These are phyloP conservation scores for Corydoras maculifer DNA, from an alignment of 2,113 vertebrate species.

Conservation along the genomic window DNA sequence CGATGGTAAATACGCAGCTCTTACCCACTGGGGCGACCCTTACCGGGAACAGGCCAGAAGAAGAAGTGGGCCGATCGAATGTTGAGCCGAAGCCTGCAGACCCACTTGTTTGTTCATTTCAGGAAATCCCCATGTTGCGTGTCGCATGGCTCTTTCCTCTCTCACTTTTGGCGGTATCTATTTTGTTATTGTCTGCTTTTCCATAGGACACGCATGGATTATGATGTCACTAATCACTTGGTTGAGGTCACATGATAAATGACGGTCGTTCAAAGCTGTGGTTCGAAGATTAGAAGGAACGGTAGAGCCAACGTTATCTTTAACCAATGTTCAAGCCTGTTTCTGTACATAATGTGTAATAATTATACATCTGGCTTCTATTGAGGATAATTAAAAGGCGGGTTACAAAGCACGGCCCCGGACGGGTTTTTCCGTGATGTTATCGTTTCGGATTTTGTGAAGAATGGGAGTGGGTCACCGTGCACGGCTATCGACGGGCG, in stretches of 20 bases:
- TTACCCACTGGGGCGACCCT: background rate
- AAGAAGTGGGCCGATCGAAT: constrained; percentile 9
- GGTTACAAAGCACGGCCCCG: background rate
- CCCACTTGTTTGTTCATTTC: constrained; percentile 24
- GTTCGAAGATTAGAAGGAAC: background rate
- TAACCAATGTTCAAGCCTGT: background rate
- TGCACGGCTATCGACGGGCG: background rate
- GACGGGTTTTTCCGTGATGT: background rate
- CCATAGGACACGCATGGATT: background rate
- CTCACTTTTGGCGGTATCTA: background rate
- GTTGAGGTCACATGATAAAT: no score
- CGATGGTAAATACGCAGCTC: no score
- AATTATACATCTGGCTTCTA: background rate
- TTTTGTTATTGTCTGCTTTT: constrained; percentile 26
- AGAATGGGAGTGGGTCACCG: background rate
- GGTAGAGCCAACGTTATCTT: background rate
- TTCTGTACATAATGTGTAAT: background rate
- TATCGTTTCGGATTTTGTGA: background rate
- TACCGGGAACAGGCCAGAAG: background rate
- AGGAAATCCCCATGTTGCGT: constrained; percentile 55
- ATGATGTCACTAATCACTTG: no score
- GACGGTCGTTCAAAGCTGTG: no score
- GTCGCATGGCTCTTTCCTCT: constrained; percentile 17
- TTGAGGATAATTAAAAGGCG: background rate
- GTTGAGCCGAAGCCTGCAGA: constrained; percentile 16